A percentile compares a stretch with the other conserved stretches of the same genome.
Evolutionary conservation across 1,140 invertebrate genomes (phyloP).

Genomic region (Macrobrachium nipponense): DNA sequence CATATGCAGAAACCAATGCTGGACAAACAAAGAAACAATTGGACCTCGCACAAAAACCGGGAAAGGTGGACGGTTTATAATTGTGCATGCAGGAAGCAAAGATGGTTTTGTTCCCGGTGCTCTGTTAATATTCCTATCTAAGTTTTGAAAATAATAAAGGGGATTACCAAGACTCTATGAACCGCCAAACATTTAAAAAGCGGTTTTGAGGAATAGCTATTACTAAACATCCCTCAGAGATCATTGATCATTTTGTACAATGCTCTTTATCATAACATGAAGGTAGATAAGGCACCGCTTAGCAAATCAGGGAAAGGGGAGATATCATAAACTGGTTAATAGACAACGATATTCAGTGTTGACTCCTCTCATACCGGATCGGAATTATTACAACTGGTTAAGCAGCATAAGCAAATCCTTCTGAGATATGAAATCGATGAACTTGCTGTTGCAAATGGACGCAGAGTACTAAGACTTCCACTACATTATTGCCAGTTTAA

Average conservation of each 20-base stretch:
- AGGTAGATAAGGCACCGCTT: not conserved
- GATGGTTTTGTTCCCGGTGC: slow-evolving; percentile 16
- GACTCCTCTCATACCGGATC: not conserved
- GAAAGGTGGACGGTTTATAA: slow-evolving; percentile 1
- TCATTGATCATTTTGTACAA: slow-evolving; percentile 27
- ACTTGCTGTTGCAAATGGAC: slow-evolving; percentile 8
- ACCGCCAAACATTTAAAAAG: not conserved
- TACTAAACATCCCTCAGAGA: not conserved
- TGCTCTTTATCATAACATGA: slow-evolving; percentile 23
- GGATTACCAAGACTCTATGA: slow-evolving; percentile 1
- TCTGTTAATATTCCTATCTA: slow-evolving; percentile 16
- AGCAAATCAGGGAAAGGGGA: not conserved
- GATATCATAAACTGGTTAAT: slow-evolving; percentile 9
- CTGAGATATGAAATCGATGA: slow-evolving; percentile 24
- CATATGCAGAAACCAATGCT: not conserved
- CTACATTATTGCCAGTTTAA: slow-evolving; percentile 25
- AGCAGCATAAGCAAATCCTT: not conserved
- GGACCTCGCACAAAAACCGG: slow-evolving; percentile 1
- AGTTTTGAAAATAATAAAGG: slow-evolving; percentile 8
- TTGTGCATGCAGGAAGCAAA: slow-evolving; percentile 6
- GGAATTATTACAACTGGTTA: not conserved
- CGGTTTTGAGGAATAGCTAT: slow-evolving; percentile 9
- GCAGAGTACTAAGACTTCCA: slow-evolving; percentile 16
- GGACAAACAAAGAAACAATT: not conserved
- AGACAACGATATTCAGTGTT: not conserved